phyloP scores from a whole-genome alignment of 2,888 invertebrate species.

The Chymomyza caudatula region DNA sequence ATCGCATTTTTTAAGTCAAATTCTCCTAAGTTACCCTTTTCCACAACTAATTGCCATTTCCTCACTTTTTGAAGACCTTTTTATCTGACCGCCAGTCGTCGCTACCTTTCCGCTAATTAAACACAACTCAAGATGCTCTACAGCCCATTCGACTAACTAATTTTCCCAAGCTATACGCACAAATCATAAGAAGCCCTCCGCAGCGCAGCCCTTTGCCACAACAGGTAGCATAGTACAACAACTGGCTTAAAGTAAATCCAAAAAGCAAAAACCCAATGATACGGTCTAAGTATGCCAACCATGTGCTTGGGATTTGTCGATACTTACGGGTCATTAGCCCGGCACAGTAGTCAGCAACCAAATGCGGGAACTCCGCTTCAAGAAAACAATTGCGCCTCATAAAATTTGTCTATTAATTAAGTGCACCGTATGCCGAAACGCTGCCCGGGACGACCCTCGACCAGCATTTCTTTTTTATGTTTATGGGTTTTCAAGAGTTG shows the following conservation, averaged over 20 bases:
- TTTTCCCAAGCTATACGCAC: slow-evolving; percentile 23
- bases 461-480: slow-evolving; percentile 3
- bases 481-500: background rate
- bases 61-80: background rate
- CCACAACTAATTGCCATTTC: background rate
- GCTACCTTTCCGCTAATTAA: slow-evolving; percentile 50
- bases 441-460: background rate
- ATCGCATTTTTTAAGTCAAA: background rate
- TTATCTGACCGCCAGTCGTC: slow-evolving; percentile 21
- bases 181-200: slow-evolving; percentile 3
- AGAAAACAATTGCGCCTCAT: slow-evolving; percentile 39
- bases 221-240: slow-evolving; percentile 38
- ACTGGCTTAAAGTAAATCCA: background rate
- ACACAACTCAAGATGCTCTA: slow-evolving; percentile 12
- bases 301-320: slow-evolving; percentile 43
- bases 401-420: slow-evolving; percentile 59
- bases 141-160: background rate
- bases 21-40: background rate
- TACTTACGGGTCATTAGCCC: slow-evolving; percentile 49
- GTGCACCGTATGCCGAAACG: slow-evolving; percentile 8
- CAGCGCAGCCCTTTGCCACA: slow-evolving; percentile 29
- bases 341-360: slow-evolving; percentile 35
- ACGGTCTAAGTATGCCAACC: slow-evolving; percentile 42
- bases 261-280: slow-evolving; percentile 3
- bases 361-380: slow-evolving; percentile 9